Conservation (phyloP, 2,113 vertebrate genomes). For the Petrocephalus zakoni region DNA sequence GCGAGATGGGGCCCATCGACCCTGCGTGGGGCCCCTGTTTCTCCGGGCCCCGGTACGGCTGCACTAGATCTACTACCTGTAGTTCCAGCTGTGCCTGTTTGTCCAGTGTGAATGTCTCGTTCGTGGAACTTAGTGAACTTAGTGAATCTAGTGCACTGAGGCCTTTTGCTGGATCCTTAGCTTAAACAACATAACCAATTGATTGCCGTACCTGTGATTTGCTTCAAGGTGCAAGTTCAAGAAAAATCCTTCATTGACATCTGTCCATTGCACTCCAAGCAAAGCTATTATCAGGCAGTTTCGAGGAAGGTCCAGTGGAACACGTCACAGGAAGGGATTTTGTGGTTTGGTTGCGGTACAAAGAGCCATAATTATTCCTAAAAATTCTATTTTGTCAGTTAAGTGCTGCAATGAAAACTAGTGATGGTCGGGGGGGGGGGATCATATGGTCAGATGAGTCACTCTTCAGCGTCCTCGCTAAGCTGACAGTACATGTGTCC, state of each 20-base stretch:
- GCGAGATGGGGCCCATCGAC: background rate
- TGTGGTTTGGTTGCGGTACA: background rate
- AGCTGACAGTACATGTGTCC: background rate
- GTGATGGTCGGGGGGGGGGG: background rate
- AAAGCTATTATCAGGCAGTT: background rate
- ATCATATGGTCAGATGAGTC: background rate
- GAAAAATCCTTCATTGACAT: background rate
- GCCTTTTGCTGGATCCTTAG: background rate
- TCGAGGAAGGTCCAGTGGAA: background rate
- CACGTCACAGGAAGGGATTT: background rate
- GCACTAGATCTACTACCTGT: background rate
- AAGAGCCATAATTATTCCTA: background rate
- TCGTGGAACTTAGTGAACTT: too few relatives aligned
- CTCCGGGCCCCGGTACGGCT: background rate
- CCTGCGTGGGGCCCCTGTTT: background rate
- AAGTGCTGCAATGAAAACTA: background rate
- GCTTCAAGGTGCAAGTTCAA: too few relatives aligned
- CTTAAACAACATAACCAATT: background rate
- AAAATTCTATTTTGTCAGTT: background rate
- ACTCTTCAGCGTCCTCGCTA: background rate
- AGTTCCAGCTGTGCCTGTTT: background rate
- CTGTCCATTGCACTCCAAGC: background rate
- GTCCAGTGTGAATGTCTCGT: background rate
- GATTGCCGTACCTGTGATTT: background rate
- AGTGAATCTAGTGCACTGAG: background rate